Percentiles rank a stretch among this genome's conserved stretches.
Conservation (phyloP, 2,797 vertebrate species). For the Gobio occitaniae region DNA sequence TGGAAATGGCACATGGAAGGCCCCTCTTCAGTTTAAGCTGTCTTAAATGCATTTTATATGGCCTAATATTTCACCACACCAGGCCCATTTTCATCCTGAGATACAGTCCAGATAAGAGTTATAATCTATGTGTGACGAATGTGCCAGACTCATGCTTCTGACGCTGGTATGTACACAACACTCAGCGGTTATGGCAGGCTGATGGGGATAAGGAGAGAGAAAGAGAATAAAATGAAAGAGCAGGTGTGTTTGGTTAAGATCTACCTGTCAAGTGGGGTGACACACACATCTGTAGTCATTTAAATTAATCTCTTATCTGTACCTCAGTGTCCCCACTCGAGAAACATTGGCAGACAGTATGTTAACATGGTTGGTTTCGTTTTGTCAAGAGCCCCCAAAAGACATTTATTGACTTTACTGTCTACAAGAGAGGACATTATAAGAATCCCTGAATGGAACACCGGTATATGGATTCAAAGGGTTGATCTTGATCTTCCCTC, state of each 20-base stretch:
- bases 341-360: slow-evolving; percentile 77
- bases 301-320: slow-evolving; percentile 81
- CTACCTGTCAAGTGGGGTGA: slow-evolving; percentile 81
- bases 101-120: slow-evolving; percentile 79
- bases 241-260: slow-evolving; percentile 85
- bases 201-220: slow-evolving; percentile 65
- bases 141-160: slow-evolving; percentile 70
- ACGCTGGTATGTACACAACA: slow-evolving; percentile 77
- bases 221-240: slow-evolving; percentile 66
- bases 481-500: slow-evolving; percentile 1
- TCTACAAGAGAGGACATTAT: slow-evolving; percentile 25
- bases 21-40: slow-evolving; percentile 67
- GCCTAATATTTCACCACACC: slow-evolving; percentile 78
- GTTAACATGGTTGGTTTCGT: slow-evolving; percentile 71
- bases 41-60: slow-evolving; percentile 71
- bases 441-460: slow-evolving; percentile 11
- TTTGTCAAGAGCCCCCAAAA: slow-evolving; percentile 61
- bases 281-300: slow-evolving; percentile 79
- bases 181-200: slow-evolving; percentile 68
- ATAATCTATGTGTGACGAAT: slow-evolving; percentile 80
- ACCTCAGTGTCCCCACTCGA: slow-evolving; percentile 76
- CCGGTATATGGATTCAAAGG: background rate
- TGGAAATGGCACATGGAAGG: slow-evolving; percentile 63
- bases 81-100: slow-evolving; percentile 75
- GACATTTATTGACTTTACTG: slow-evolving; percentile 35